These are phyloP conservation scores for Aphelenchoides besseyi DNA, from an alignment of 1,140 invertebrate species.

Conservation along the genomic window DNA sequence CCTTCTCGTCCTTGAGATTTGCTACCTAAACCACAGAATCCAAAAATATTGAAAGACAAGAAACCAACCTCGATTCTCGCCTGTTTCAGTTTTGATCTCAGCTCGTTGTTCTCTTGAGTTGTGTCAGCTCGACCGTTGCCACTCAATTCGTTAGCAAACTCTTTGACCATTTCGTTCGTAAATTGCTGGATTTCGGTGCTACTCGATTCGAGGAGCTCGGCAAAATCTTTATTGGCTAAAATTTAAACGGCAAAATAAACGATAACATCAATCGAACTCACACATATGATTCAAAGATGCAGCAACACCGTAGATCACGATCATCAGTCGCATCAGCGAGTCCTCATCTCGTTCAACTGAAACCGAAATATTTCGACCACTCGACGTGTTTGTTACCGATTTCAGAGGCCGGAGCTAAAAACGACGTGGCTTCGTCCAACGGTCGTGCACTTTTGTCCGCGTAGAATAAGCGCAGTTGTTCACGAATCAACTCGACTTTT, in stretches of 20 bases:
- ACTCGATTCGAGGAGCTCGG: background rate
- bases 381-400: background rate
- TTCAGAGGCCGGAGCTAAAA: background rate
- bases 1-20: background rate
- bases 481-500: background rate
- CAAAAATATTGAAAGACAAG: background rate
- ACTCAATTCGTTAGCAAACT: background rate
- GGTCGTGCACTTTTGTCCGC: background rate
- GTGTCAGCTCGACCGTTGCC: background rate
- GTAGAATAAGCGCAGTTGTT: background rate
- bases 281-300: background rate
- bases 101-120: background rate
- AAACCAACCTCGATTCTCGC: background rate
- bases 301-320: background rate
- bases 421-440: background rate
- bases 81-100: background rate
- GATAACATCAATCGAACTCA: background rate
- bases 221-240: background rate
- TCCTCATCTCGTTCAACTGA: background rate
- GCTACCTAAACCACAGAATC: slow-evolving; percentile 6
- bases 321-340: background rate
- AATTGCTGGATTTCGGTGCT: background rate
- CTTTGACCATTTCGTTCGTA: background rate
- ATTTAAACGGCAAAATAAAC: background rate
- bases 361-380: background rate